Evolutionary conservation across 2,113 vertebrate species (phyloP), one percentile per base, ranked within the genome.

Genomic region (Heteronetta atricapilla): DNA sequence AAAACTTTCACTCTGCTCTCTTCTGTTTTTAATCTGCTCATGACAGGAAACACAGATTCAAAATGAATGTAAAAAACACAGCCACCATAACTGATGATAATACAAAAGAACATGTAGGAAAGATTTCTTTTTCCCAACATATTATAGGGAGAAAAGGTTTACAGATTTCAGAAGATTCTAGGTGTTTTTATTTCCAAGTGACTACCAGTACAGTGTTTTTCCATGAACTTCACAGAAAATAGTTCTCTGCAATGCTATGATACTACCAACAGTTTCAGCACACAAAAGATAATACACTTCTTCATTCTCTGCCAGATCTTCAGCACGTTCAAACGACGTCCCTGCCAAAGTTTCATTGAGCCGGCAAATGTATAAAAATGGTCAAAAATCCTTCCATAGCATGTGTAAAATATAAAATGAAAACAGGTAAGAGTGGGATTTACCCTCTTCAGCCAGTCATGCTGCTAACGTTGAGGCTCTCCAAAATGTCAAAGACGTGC

Each of bases 31-130:
- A 97, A 97, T 97, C 97, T 96, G 63, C 94, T 94, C 93, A 78
- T 94, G 95, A 95, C 96, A 97, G 96, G 95, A 97, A 97, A 97
- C 96, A 89, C 92, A 97, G 96, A 97, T 94, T 97, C 93, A 95
- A 97, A 97, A 97, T 95, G 96, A 97, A 96, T 95, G 93, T 95
- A 96, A 95, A 96, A 92, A 97, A 97, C 82, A 96, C 79, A 89
- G 93, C 86, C 88, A 96, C 83, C 74, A 75, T 91, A 96, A 94
- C 94, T 96, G 96, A 97, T 95, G 96, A 92, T 97, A 97, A 97
- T 96, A 97, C 89, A 96, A 94, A 92, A 96, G 93, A 97, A 96
- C 95, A 88, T 64, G 8, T 90, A 95, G 77, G 68, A 87, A 94
- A 97, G 74, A 93, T 78, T 90, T 95, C 89, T 96, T 95, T 97